These are phyloP conservation scores for Sebastes oblongus DNA, from an alignment of 2,797 vertebrate species.

Conservation along the genomic window DNA sequence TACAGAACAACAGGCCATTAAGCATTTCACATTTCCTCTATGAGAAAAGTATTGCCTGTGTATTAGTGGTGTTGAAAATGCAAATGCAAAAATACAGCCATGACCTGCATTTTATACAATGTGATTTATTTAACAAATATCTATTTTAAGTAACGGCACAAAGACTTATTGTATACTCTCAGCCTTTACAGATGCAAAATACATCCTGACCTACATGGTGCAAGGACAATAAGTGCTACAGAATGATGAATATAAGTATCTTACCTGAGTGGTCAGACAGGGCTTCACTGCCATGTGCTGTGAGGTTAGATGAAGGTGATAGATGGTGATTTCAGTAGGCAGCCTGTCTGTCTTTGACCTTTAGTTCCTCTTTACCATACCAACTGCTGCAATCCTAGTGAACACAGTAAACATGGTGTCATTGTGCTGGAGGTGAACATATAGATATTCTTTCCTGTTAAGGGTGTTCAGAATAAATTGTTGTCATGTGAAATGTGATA, in stretches of 20 bases:
- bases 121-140: neutral
- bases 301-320: slow-evolving; percentile 56
- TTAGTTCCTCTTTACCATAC: slow-evolving; percentile 32
- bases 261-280: slow-evolving; percentile 29
- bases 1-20: neutral
- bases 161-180: neutral
- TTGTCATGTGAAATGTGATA: neutral
- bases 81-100: neutral
- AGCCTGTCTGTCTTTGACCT: slow-evolving; percentile 50
- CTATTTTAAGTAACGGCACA: neutral
- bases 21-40: neutral
- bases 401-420: neutral
- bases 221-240: slow-evolving; percentile 43
- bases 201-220: slow-evolving; percentile 39
- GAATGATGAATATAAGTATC: slow-evolving; percentile 52
- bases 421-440: slow-evolving; percentile 2
- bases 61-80: neutral
- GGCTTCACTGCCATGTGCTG: slow-evolving; percentile 25
- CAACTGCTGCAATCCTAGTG: neutral
- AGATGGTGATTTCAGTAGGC: slow-evolving; percentile 41
- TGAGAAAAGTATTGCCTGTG: neutral
- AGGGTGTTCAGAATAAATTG: slow-evolving; percentile 1
- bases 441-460: neutral
- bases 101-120: slow-evolving; percentile 4
- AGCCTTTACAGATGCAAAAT: slow-evolving; percentile 6